Evolutionary conservation across 2,888 invertebrate genomes (phyloP).

Genomic region (Eulithis testata): DNA sequence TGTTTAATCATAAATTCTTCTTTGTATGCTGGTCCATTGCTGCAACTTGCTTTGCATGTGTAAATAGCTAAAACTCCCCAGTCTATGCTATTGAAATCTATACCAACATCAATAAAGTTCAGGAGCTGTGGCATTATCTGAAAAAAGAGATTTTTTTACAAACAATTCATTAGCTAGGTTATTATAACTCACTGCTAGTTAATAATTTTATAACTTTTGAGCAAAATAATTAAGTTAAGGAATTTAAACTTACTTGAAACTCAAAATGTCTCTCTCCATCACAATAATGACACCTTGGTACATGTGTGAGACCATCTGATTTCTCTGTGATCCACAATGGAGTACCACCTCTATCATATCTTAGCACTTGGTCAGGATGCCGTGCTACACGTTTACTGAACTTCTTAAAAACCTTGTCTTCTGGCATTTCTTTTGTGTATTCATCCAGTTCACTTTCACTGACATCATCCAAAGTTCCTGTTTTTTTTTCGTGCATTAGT

Average conservation of each 20-base stretch:
- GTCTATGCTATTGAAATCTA: constrained; percentile 87
- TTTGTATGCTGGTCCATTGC: constrained; percentile 87
- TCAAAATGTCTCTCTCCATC: constrained; percentile 92
- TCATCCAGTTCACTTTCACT: constrained; percentile 88
- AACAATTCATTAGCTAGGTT: too few species aligned
- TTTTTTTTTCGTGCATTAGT: constrained; percentile 83
- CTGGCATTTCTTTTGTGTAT: constrained; percentile 84
- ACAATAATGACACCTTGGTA: constrained; percentile 92
- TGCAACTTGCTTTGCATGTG: constrained; percentile 93
- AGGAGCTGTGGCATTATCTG: constrained; percentile 94
- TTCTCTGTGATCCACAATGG: constrained; percentile 94
- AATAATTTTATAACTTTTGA: too few species aligned
- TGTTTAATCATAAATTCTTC: constrained; percentile 94
- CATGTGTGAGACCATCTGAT: constrained; percentile 64
- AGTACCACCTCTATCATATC: constrained; percentile 91
- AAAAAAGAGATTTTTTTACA: constrained; percentile 4
- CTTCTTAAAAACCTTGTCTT: constrained; percentile 91
- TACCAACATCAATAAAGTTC: constrained; percentile 87
- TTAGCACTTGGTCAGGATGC: constrained; percentile 91
- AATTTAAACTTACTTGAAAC: constrained; percentile 87
- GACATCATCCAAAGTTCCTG: constrained; percentile 86
- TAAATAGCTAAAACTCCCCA: constrained; percentile 96
- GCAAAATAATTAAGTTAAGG: too few species aligned
- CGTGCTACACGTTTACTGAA: constrained; percentile 89
- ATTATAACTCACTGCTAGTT: too few species aligned